phyloP scores from a whole-genome alignment of 1,140 invertebrate genomes.

The Propsilocerus akamusi region DNA sequence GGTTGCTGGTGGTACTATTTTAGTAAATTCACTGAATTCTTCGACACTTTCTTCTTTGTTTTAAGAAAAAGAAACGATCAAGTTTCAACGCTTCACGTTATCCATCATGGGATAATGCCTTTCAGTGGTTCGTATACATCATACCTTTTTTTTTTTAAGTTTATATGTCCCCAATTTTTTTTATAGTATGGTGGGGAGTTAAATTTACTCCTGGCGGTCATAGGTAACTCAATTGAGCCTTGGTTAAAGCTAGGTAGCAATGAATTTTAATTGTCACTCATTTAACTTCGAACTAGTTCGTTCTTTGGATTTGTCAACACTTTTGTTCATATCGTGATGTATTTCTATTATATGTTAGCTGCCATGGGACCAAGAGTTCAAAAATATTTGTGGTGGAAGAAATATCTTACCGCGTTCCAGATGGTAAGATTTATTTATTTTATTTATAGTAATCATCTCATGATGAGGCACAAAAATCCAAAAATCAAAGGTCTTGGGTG shows the following conservation, averaged over 20 bases:
- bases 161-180: too few relatives aligned
- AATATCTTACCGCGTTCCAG: conserved; percentile 72
- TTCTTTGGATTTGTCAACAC: conserved; percentile 76
- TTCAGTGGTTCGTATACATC: conserved; percentile 19
- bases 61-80: conserved; percentile 71
- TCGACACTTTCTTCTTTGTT: conserved; percentile 79
- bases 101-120: conserved; percentile 86
- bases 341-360: conserved; percentile 72
- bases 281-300: too few relatives aligned
- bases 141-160: too few relatives aligned
- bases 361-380: conserved; percentile 69
- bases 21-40: conserved; percentile 72
- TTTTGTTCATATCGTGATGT: conserved; percentile 84
- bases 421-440: conserved; percentile 39
- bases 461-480: too few relatives aligned
- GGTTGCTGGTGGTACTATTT: conserved; percentile 78
- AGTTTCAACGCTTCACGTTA: conserved; percentile 71
- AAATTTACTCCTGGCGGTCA: conserved; percentile 69
- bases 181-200: conserved; percentile 78
- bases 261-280: too few relatives aligned
- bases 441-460: conserved; percentile 7
- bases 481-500: too few relatives aligned
- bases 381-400: conserved; percentile 89
- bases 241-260: too few relatives aligned
- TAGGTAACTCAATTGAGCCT: conserved; percentile 8